These are phyloP conservation scores for Habropoda laboriosa DNA, from an alignment of 1,140 invertebrate genomes.

Conservation along the genomic window DNA sequence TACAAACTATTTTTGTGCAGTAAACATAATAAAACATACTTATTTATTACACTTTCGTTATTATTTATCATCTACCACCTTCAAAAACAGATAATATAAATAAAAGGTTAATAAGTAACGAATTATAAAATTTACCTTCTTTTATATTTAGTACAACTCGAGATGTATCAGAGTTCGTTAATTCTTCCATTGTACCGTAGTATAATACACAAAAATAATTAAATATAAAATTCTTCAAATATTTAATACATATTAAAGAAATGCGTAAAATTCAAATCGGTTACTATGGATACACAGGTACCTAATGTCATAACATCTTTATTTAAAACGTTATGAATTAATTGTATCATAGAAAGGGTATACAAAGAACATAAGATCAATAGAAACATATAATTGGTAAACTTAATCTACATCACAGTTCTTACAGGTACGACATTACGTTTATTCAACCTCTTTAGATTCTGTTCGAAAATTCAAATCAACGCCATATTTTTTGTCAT, in stretches of 20 bases:
- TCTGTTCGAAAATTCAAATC: constrained; percentile 40
- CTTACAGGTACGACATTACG: background rate
- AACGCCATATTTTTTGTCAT: constrained; percentile 8
- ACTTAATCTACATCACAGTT: background rate
- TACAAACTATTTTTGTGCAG: constrained; percentile 9
- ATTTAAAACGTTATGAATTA: background rate
- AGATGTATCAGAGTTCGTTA: constrained; percentile 75
- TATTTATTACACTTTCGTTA: constrained; percentile 14
- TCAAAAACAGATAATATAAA: background rate
- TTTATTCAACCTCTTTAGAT: background rate
- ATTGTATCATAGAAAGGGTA: background rate
- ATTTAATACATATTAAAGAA: constrained; percentile 30
- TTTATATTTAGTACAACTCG: constrained; percentile 81
- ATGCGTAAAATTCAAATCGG: constrained; percentile 38
- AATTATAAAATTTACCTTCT: constrained; percentile 74
- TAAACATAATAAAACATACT: constrained; percentile 16
- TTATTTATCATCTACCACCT: background rate
- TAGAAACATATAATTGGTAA: background rate
- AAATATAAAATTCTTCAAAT: constrained; percentile 55
- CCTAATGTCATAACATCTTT: background rate
- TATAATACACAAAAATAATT: constrained; percentile 53
- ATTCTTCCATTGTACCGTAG: constrained; percentile 77
- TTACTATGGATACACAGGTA: constrained; percentile 57
- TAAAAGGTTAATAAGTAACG: constrained; percentile 46
- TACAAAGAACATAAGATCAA: background rate